These are phyloP conservation scores for Athene noctua DNA, from an alignment of 2,113 vertebrate species.

Conservation along the genomic window DNA sequence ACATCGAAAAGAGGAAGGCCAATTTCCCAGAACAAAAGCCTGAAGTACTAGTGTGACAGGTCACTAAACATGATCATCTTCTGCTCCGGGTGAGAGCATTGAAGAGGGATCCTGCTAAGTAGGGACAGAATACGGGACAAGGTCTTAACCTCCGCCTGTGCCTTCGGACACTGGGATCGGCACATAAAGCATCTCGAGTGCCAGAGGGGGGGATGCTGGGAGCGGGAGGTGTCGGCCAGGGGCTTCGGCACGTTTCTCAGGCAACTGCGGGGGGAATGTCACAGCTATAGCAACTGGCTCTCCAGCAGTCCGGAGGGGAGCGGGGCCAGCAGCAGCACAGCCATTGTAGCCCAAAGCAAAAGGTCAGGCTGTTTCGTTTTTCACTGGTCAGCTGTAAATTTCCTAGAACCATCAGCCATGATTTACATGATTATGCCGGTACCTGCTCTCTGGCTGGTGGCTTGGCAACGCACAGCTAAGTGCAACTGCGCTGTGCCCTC, in stretches of 20 bases:
- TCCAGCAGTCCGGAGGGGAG: not conserved
- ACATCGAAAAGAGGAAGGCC: slow-evolving; percentile 48
- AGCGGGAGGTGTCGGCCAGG: not conserved
- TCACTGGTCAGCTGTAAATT: not conserved
- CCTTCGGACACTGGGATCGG: not conserved
- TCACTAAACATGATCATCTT: slow-evolving; percentile 51
- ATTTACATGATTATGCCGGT: not conserved
- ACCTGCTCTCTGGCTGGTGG: not conserved
- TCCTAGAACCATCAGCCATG: not conserved
- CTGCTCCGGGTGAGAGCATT: slow-evolving; percentile 12
- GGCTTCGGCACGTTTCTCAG: slow-evolving; percentile 16
- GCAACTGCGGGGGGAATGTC: slow-evolving; percentile 24
- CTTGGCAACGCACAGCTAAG: not conserved
- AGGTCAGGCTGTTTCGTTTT: not conserved
- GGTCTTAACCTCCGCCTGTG: slow-evolving; percentile 40
- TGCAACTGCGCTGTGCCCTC: not conserved
- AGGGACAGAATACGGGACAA: slow-evolving; percentile 28
- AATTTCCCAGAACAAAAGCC: slow-evolving; percentile 67
- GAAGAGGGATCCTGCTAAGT: slow-evolving; percentile 29
- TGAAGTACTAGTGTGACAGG: slow-evolving; percentile 70
- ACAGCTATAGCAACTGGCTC: not conserved
- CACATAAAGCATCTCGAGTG: slow-evolving; percentile 10
- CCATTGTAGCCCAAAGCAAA: not conserved
- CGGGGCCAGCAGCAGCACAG: not conserved
- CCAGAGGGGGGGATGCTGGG: not conserved